Conservation (phyloP, 2,797 vertebrate genomes). For the Siniperca obscura region DNA sequence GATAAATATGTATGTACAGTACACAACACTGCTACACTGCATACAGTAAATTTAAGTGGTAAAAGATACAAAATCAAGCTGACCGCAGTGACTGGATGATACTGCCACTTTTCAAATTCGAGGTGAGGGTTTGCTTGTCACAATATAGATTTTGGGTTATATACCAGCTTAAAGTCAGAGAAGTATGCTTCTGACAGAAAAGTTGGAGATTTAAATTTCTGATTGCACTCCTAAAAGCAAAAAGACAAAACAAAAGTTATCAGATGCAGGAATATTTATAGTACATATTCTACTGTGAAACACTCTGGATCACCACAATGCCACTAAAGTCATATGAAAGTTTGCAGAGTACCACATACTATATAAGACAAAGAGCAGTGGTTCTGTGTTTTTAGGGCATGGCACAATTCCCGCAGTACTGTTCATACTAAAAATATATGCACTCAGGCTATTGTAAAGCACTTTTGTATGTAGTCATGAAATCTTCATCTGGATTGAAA, state of each 20-base stretch:
- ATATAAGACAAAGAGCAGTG: conserved; percentile 24
- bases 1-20: not conserved
- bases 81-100: not conserved
- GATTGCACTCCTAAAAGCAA: conserved; percentile 3
- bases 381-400: conserved; percentile 1
- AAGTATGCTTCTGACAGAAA: not conserved
- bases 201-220: not conserved
- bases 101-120: not conserved
- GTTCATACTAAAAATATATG: conserved; percentile 40
- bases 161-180: not conserved
- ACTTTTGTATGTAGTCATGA: conserved; percentile 27
- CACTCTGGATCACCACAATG: not conserved
- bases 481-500: conserved; percentile 29
- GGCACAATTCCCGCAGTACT: not conserved
- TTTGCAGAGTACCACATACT: not conserved
- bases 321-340: conserved; percentile 1
- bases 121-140: not conserved
- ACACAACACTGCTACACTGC: not conserved
- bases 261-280: conserved; percentile 24
- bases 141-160: not conserved
- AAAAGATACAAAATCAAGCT: not conserved
- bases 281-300: not conserved
- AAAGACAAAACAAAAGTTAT: conserved; percentile 1
- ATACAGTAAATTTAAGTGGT: not conserved
- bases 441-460: conserved; percentile 39